Base-by-base conservation (phyloP, 23 tunicate species). In the Botrylloides violaceus region DNA sequence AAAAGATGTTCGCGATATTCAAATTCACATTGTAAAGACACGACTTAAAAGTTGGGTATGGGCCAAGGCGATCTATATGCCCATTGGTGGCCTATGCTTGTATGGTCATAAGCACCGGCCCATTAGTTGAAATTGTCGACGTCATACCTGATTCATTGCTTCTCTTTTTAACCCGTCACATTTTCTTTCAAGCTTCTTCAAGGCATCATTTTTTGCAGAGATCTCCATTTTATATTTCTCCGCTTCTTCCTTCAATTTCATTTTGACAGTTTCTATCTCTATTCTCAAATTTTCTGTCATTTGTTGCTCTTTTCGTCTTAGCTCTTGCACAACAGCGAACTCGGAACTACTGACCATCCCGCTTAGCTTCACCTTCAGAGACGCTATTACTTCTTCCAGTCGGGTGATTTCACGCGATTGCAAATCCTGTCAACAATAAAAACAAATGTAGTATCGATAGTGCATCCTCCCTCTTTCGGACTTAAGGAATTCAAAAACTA, bases 191-290 rank as follows among this genome's bases (percentile, higher is more conserved):
- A 84, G 65, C 25, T 29, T 37, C 18, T 61, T 38, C 25, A 48
- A 81, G 36, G 75, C 71, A 50, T 88, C 96, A 29, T 81, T 64
- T 59, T 88, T 88, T 26, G 71, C 72, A 0, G 59, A 38, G 37
- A 88, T 59, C 66, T 82, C 65, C 3, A 59, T 65, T 12, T 79
- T 27, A 12, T 88, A 79, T 6, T 83, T 81, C 24, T 74, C 77
- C 5, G 79, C 76, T 70, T 90, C 80, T 59, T 90, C 97, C 15
- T 78, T 65, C 68, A 90, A 33, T 59, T 83, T 59, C 19, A 70
- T 61, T 31, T 53, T 63, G 35, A 90, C 47, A 5, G 65, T 43
- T 24, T 74, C 82, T 66, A 90, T 79, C 35, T 90, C 59, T 1
- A 61, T 74, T 49, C 68, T 68, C 38, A 79, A 70, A 29, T 73